phyloP scores from a whole-genome alignment of 1,140 invertebrate genomes.

The Ladona fulva region DNA sequence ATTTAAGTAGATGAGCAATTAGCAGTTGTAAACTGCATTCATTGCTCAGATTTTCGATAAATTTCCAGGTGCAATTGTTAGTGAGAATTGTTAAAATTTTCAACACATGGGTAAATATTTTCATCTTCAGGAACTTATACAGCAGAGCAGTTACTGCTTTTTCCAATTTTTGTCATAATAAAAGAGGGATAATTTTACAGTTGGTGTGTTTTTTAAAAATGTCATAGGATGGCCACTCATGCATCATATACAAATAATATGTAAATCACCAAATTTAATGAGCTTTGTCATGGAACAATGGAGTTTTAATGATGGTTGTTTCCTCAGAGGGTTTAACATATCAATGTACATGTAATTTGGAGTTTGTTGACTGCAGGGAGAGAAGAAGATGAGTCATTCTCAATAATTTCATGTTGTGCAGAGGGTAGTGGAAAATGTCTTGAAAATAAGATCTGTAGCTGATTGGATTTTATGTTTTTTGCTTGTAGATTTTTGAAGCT shows the following conservation, averaged over 20 bases:
- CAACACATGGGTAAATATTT: slow-evolving; percentile 10
- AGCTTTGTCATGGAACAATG: slow-evolving; percentile 9
- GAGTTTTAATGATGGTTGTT: slow-evolving; percentile 10
- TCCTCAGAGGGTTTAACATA: slow-evolving; percentile 9
- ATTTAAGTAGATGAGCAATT: slow-evolving; percentile 3
- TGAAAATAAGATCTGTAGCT: slow-evolving; percentile 9
- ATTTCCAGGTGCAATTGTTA: slow-evolving; percentile 9
- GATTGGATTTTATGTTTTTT: slow-evolving; percentile 1
- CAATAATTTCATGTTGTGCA: slow-evolving; percentile 10
- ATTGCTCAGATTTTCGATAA: slow-evolving; percentile 7
- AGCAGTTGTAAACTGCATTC: not conserved
- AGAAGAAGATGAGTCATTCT: slow-evolving; percentile 5
- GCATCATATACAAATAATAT: not conserved
- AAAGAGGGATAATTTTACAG: slow-evolving; percentile 10
- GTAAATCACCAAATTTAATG: slow-evolving; percentile 2
- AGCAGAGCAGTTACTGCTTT: not conserved
- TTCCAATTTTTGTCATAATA: slow-evolving; percentile 4
- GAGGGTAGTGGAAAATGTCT: slow-evolving; percentile 6
- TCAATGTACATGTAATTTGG: slow-evolving; percentile 10
- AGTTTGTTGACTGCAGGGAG: not conserved
- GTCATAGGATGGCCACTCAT: slow-evolving; percentile 7
- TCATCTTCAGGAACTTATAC: slow-evolving; percentile 5
- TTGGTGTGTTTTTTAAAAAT: slow-evolving; percentile 7
- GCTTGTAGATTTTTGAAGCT: slow-evolving; percentile 5
- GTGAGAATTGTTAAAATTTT: slow-evolving; percentile 10